Evolutionary conservation across 2,888 invertebrate genomes (phyloP).

Genomic region (Linyphia triangularis): DNA sequence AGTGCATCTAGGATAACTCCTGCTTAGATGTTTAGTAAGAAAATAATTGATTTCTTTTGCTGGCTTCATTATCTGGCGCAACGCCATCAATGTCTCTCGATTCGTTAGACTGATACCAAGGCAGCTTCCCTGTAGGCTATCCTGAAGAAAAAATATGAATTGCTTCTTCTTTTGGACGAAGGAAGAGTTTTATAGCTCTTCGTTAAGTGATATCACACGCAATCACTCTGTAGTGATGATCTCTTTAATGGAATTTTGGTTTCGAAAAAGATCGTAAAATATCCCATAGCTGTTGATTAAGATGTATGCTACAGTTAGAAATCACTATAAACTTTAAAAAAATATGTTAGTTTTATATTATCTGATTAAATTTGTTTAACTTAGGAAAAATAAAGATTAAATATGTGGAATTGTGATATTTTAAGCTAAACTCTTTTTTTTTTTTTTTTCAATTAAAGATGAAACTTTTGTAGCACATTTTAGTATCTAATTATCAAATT

Average conservation of each 20-base stretch:
- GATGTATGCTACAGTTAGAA: too few relatives aligned
- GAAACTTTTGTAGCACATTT: too few relatives aligned
- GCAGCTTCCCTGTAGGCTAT: not conserved
- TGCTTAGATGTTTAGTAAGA: not conserved
- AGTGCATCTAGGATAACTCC: too few relatives aligned
- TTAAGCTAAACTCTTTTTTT: too few relatives aligned
- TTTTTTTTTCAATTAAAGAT: too few relatives aligned
- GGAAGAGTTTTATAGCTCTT: not conserved
- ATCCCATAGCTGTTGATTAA: not conserved
- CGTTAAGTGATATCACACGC: not conserved
- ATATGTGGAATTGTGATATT: too few relatives aligned
- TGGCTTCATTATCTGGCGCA: conserved; percentile 6
- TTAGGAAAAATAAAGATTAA: too few relatives aligned
- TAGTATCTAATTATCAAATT: too few relatives aligned
- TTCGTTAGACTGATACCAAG: conserved; percentile 23
- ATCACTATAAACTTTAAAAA: too few relatives aligned
- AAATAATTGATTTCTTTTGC: conserved; percentile 15
- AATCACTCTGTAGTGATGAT: not conserved
- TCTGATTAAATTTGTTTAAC: too few relatives aligned
- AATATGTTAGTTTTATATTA: too few relatives aligned
- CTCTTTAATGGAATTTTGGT: not conserved
- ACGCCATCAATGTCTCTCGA: conserved; percentile 1
- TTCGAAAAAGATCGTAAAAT: not conserved
- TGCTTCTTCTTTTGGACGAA: not conserved
- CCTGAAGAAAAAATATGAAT: not conserved